A percentile compares a stretch with the other conserved stretches of the same genome.
Evolutionary conservation across 2,113 vertebrate genomes (phyloP).

Genomic region (Bos javanicus): DNA sequence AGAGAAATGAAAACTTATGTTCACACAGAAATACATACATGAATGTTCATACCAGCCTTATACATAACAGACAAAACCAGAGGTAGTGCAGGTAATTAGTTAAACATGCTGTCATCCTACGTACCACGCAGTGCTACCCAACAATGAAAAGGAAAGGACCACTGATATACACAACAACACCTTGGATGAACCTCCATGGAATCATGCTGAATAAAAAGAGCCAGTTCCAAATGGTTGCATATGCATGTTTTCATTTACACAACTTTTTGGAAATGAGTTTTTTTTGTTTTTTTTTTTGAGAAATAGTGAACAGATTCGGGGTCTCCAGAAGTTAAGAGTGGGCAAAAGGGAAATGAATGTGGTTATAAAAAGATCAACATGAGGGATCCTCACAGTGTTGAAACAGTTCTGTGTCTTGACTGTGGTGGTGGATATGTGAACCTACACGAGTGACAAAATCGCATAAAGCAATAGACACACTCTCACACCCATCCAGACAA

Average conservation of each 20-base stretch:
- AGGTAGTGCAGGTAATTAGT: neutral
- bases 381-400: neutral
- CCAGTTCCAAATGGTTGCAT: neutral
- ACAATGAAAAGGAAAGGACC: neutral
- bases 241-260: neutral
- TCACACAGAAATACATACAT: neutral
- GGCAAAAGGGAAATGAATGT: neutral
- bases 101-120: too few species aligned
- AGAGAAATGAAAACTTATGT: neutral
- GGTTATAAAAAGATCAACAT: neutral
- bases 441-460: neutral
- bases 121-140: neutral
- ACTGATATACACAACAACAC: neutral
- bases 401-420: neutral
- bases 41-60: neutral
- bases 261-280: neutral
- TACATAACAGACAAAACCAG: too few species aligned
- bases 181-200: neutral
- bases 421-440: rapidly evolving
- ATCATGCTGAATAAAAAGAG: neutral
- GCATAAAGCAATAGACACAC: neutral
- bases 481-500: neutral
- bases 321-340: neutral
- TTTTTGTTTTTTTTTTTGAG: neutral
- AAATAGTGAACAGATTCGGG: neutral